A percentile compares a stretch with the other conserved stretches of the same genome.
These are phyloP conservation scores for Ianthella basta DNA, from an alignment of 37 sponge, comb jelly and placozoan genomes.

Conservation along the genomic window DNA sequence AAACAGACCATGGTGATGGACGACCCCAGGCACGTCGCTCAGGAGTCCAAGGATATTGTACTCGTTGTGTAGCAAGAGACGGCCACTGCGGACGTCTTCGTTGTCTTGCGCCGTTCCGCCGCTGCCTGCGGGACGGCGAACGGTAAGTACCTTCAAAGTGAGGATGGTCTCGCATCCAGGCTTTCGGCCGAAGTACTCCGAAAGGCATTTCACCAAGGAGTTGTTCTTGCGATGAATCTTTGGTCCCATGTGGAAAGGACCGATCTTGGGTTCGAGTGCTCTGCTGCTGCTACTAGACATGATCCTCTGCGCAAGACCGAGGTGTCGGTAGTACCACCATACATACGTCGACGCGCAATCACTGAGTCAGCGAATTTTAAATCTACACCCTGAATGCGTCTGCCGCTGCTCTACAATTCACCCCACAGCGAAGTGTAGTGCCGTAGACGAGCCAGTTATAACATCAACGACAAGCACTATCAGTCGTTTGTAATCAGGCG, in stretches of 20 bases:
- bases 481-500: background rate
- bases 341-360: too few species aligned
- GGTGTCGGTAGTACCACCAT: too few species aligned
- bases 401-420: too few species aligned
- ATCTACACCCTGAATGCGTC: too few species aligned
- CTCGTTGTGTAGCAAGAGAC: slow-evolving; percentile 79
- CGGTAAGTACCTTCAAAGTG: background rate
- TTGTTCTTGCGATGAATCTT: slow-evolving; percentile 24
- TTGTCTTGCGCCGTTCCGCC: background rate
- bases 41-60: slow-evolving; percentile 64
- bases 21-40: slow-evolving; percentile 62
- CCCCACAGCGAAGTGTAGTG: too few species aligned
- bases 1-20: slow-evolving; percentile 75
- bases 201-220: slow-evolving; percentile 6
- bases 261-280: background rate
- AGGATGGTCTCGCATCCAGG: background rate
- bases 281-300: too few species aligned
- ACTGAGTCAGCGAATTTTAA: too few species aligned
- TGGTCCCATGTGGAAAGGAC: background rate
- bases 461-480: background rate
- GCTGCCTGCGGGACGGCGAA: background rate
- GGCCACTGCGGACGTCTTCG: slow-evolving; percentile 24
- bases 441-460: background rate
- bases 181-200: background rate
- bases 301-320: too few species aligned